phyloP scores from a whole-genome alignment of 2,113 vertebrate genomes.

The Dipodomys ordii region DNA sequence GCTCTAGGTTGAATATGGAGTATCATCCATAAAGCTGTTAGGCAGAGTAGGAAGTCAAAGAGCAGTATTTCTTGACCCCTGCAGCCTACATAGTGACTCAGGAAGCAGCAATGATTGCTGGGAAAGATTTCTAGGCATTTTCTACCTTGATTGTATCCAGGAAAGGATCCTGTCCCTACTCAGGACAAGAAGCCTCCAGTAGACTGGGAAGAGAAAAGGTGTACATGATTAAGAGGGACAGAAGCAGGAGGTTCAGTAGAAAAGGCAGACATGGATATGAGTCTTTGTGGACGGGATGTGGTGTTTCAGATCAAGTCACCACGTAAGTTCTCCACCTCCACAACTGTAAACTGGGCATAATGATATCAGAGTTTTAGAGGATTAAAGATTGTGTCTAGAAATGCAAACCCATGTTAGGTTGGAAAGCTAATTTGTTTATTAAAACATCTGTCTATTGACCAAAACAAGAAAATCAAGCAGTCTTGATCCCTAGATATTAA shows the following conservation, averaged over 20 bases:
- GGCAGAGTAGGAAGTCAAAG: background rate
- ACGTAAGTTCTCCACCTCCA: background rate
- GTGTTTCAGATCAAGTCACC: background rate
- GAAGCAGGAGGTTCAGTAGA: background rate
- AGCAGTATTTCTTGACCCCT: background rate
- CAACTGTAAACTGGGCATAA: background rate
- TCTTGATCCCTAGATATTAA: background rate
- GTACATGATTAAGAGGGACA: background rate
- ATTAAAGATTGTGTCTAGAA: background rate
- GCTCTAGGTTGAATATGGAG: background rate
- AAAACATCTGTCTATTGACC: background rate
- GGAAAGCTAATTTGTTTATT: background rate
- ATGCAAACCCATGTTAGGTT: background rate
- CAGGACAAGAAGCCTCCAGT: background rate
- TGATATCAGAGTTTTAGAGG: background rate
- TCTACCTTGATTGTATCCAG: background rate
- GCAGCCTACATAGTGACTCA: background rate
- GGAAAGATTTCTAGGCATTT: background rate
- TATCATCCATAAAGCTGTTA: accelerated
- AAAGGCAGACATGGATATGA: background rate
- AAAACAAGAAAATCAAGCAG: background rate
- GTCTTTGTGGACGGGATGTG: accelerated
- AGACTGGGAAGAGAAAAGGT: background rate
- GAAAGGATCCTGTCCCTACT: background rate
- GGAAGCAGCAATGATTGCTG: background rate